phyloP scores from a whole-genome alignment of 1,140 invertebrate genomes.

The Drosophila bocki region DNA sequence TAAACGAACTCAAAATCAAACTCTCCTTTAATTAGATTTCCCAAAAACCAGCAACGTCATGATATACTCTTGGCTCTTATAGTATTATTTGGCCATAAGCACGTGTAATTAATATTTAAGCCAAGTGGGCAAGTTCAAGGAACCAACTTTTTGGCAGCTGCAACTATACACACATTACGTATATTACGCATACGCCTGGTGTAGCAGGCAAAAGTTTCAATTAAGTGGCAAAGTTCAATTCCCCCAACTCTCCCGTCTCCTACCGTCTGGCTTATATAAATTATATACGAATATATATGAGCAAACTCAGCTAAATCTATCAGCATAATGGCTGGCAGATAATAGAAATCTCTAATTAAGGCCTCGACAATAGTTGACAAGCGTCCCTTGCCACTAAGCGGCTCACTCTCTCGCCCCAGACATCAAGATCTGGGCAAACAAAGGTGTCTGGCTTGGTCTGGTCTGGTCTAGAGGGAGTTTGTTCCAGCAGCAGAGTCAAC shows the following conservation, averaged over 20 bases:
- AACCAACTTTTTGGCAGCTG: slow-evolving; percentile 44
- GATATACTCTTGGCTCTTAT: slow-evolving; percentile 13
- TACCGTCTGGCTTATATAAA: slow-evolving; percentile 14
- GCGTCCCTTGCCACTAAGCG: slow-evolving; percentile 38
- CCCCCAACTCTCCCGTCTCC: slow-evolving; percentile 22
- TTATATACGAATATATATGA: slow-evolving; percentile 27
- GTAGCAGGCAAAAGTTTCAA: slow-evolving; percentile 37
- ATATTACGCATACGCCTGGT: slow-evolving; percentile 47
- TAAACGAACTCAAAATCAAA: background rate
- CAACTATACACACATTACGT: slow-evolving; percentile 1
- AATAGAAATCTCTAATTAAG: slow-evolving; percentile 60
- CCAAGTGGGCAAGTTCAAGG: slow-evolving; percentile 25
- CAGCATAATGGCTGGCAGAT: slow-evolving; percentile 43
- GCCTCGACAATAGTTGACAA: slow-evolving; percentile 54
- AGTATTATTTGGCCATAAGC: slow-evolving; percentile 39
- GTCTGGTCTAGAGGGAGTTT: slow-evolving; percentile 19
- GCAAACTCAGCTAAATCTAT: slow-evolving; percentile 51
- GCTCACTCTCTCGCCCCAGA: slow-evolving; percentile 50
- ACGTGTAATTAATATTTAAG: slow-evolving; percentile 46
- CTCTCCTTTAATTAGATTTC: slow-evolving; percentile 12
- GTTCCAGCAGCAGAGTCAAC: slow-evolving; percentile 11
- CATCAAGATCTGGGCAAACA: slow-evolving; percentile 58
- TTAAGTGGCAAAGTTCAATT: slow-evolving; percentile 53
- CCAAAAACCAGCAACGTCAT: background rate
- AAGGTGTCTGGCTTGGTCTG: slow-evolving; percentile 51